Conservation (phyloP, 1,140 invertebrate species). For the Aphelenchoides fujianensis region DNA sequence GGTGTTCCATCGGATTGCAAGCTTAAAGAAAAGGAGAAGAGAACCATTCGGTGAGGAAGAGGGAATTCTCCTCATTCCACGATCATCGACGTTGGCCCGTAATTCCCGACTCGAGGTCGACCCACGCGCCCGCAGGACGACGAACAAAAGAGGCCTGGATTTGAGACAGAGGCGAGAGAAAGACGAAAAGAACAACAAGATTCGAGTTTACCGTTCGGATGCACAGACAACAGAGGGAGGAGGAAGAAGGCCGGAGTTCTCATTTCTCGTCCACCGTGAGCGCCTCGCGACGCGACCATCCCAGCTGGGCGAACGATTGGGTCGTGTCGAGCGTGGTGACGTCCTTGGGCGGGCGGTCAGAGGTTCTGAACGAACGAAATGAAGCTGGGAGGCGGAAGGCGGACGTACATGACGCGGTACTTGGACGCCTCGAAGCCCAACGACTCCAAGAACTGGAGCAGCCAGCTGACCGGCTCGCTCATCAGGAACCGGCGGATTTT, state of each 20-base stretch:
- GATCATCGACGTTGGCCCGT: too few relatives aligned
- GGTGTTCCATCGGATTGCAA: too few relatives aligned
- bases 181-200: background rate
- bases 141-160: too few relatives aligned
- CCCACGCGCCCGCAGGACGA: too few relatives aligned
- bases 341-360: constrained; percentile 42
- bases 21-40: too few relatives aligned
- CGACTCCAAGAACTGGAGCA: constrained; percentile 41
- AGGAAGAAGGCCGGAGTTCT: too few relatives aligned
- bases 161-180: background rate
- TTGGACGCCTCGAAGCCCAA: constrained; percentile 30
- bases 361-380: constrained; percentile 32
- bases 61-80: too few relatives aligned
- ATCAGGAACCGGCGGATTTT: constrained; percentile 40
- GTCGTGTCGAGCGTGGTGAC: constrained; percentile 36
- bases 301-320: constrained; percentile 41
- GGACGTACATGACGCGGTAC: constrained; percentile 29
- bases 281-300: constrained; percentile 40
- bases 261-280: constrained; percentile 37
- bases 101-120: too few relatives aligned
- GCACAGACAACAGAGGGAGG: background rate
- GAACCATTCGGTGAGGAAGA: too few relatives aligned
- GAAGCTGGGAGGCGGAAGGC: background rate
- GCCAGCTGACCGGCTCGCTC: constrained; percentile 29
- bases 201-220: constrained; percentile 5